A percentile compares a stretch with the other conserved stretches of the same genome.
These are phyloP conservation scores for Lepidurus apus DNA, from an alignment of 1,140 invertebrate species.

Conservation along the genomic window DNA sequence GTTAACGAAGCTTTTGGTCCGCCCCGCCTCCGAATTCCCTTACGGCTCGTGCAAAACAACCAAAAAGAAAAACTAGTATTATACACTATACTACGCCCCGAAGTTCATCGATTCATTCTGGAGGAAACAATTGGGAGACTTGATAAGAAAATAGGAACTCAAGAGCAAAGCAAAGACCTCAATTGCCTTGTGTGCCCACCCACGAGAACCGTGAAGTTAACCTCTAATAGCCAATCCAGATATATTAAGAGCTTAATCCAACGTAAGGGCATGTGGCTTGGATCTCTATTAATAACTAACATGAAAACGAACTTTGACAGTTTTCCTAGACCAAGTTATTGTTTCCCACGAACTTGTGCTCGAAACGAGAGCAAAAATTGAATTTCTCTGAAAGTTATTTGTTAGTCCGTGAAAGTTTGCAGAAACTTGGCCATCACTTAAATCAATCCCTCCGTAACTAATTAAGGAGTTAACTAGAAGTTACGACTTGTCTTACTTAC, in stretches of 20 bases:
- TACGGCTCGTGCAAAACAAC: neutral
- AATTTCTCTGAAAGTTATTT: too few relatives aligned
- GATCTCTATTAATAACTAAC: too few relatives aligned
- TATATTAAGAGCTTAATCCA: too few relatives aligned
- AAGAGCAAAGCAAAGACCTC: neutral
- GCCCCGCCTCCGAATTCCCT: neutral
- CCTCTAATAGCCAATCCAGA: neutral
- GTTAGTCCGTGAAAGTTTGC: too few relatives aligned
- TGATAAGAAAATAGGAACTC: constrained; percentile 9
- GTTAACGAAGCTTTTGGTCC: neutral
- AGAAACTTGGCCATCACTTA: neutral
- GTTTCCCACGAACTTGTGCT: too few relatives aligned
- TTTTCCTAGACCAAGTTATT: too few relatives aligned
- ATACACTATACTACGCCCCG: neutral
- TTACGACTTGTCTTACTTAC: neutral
- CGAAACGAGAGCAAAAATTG: too few relatives aligned
- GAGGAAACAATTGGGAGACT: neutral
- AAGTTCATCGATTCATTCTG: neutral
- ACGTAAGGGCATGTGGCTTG: too few relatives aligned
- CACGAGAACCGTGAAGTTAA: neutral
- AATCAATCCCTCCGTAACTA: neutral
- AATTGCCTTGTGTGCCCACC: neutral
- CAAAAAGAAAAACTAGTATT: neutral
- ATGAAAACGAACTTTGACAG: too few relatives aligned
- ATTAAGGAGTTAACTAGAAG: constrained; percentile 10